Evolutionary conservation across 2,888 invertebrate species (phyloP).

Genomic region (Synanthedon tipuliformis): DNA sequence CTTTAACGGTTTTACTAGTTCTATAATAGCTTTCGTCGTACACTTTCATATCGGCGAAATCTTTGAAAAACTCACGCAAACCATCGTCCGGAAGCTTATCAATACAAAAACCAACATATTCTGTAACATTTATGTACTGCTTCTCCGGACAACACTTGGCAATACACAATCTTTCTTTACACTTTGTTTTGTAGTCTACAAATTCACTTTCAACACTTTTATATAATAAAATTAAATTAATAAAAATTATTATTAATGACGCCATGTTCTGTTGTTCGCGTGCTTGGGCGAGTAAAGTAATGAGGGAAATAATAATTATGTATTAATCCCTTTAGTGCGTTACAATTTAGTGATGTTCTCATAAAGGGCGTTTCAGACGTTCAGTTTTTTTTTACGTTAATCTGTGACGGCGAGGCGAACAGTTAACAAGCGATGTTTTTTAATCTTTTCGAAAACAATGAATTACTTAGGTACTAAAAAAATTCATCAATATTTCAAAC

Average conservation of each 20-base stretch:
- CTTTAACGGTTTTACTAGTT: constrained; percentile 1
- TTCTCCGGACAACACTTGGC: not conserved
- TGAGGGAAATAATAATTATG: not conserved
- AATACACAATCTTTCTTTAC: not conserved
- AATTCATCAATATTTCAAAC: too few relatives aligned
- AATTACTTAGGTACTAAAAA: too few relatives aligned
- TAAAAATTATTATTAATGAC: not conserved
- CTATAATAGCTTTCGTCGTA: not conserved
- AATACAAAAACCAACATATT: not conserved
- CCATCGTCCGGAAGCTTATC: not conserved
- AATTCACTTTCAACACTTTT: not conserved
- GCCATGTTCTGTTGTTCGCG: not conserved
- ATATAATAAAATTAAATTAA: not conserved
- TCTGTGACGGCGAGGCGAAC: too few relatives aligned
- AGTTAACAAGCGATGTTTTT: too few relatives aligned
- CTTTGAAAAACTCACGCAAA: not conserved
- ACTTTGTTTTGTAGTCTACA: not conserved
- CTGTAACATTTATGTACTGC: not conserved
- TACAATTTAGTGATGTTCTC: not conserved
- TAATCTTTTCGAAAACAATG: too few relatives aligned
- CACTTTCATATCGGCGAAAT: not conserved
- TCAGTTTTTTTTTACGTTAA: too few relatives aligned
- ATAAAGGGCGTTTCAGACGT: too few relatives aligned
- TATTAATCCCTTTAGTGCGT: not conserved
- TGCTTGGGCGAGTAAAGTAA: not conserved